Base-by-base conservation (phyloP, 2,888 invertebrate species). In the Tetrapedia diversipes region DNA sequence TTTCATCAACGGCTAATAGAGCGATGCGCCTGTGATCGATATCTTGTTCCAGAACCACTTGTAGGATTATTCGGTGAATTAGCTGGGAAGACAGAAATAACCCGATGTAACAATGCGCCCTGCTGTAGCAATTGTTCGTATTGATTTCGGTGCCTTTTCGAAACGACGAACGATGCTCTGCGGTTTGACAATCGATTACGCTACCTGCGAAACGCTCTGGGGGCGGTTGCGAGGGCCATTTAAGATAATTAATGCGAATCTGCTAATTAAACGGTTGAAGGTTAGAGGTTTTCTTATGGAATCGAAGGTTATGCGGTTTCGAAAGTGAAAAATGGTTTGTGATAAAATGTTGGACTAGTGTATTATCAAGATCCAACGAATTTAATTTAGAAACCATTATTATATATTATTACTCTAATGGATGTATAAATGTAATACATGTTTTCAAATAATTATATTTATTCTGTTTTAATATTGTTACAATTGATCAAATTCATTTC, bases 1-100 rank as follows among this genome's bases (percentile, higher is more conserved):
- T 56, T 77, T 76, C 64, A 78, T 76, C 54, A 59, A 53, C 14
- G 32, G 19, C 43, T 76, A 64, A 71, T 67, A 71, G 67, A 56
- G 16, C 14, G 56, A 74, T 68, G 22, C 7, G 22, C n/a, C 24
- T 37, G 19, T 54, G 49, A 77, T 73, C 77, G 78, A 77, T 71
- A 61, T 24, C 65, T 66, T 59, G 47, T 47, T 32, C 11, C 34
- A 29, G 16, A 63, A 43, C 57, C 54, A 65, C 54, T 65, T 65
- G 47, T 49, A 43, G 47, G 68, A 43, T 68, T 49, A 64, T 64
- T 67, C 27, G 68, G 27, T 49, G 19, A 64, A 74, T 75, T 59
- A 49, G 24, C 19, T 4, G 56, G 32, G n/a, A 34, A 41, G 54
- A 56, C 45, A 51, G 51, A 66, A 74, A 65, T 59, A 72, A 16